Evolutionary conservation across 2,113 vertebrate genomes (phyloP).

Genomic region (Sylvietta virens): DNA sequence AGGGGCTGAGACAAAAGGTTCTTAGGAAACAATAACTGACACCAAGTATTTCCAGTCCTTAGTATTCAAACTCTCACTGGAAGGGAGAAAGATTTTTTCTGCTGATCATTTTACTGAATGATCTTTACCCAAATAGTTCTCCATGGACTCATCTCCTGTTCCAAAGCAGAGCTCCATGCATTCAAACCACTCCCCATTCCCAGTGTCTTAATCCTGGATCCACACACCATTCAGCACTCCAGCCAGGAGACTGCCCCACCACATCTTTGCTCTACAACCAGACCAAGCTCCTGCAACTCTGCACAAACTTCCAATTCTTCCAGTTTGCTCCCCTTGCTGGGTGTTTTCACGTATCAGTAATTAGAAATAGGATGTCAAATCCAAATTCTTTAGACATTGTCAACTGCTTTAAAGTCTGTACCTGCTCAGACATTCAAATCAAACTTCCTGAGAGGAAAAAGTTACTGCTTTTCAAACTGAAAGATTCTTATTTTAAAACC

Average conservation of each 20-base stretch:
- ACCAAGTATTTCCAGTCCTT: not conserved
- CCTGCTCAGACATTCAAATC: not conserved
- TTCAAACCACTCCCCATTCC: not conserved
- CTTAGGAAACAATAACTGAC: not conserved
- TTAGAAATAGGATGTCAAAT: not conserved
- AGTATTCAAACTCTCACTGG: not conserved
- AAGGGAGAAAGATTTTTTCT: not conserved
- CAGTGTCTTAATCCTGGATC: not conserved
- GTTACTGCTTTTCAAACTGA: not conserved
- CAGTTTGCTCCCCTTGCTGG: not conserved
- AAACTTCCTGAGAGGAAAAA: not conserved
- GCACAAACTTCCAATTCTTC: not conserved
- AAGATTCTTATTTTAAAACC: not conserved
- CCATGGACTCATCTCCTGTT: not conserved
- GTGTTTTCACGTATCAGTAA: not conserved
- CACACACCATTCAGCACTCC: not conserved
- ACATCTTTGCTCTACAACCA: not conserved
- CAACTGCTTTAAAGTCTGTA: conserved; percentile 3
- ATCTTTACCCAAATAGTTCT: not conserved
- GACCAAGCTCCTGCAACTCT: not conserved
- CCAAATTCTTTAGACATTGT: not conserved
- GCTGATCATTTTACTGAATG: not conserved
- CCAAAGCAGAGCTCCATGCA: not conserved
- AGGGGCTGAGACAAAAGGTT: not conserved
- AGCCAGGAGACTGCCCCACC: not conserved